Evolutionary conservation across 2,888 invertebrate species (phyloP), one percentile per base, ranked within the genome.

Genomic region (Gari tellinella): DNA sequence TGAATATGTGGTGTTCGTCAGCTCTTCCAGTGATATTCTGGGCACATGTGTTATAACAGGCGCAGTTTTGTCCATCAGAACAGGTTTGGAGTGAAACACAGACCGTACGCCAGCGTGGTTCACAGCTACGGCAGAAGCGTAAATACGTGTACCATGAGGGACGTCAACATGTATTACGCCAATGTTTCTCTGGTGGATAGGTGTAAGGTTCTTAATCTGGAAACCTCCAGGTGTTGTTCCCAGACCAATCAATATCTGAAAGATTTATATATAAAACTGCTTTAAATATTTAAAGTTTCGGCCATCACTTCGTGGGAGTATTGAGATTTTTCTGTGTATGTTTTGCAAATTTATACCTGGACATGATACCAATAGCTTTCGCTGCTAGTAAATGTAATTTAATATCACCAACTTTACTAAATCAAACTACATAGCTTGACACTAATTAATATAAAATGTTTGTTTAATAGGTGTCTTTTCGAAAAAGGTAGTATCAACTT

Each of bases 61-160:
- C 7, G 76, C 56, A 1, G 85, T 83, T n/a, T 78, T 69, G 49
- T 85, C 85, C 15, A 82, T 49, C 14, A 68, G 38, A 15, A 85
- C 40, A 4, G 73, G 62, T 21, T 57, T 10, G 2, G 80, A 67
- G 2, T 51, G 15, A 53, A 83, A 83, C 17, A 56, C 49, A 14
- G 74, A 52, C 25, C 40, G 41, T 7, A 77, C 53, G 10, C 82
- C 80, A n/a, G 83, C 83, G 38, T 68, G 51, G 67, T 85, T 85
- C 51, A 76, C 69, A 1, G 68, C 72, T 1, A 77, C 38, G 7
- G 61, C 82, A 2, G 78, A 76, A 8, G 62, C 60, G 53, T 77
- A 72, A 15, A 83, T 46, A 4, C 52, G 63, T 8, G 65, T 65
- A 7, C 73, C 83, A 65, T 83, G 83, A 7, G 72, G 58, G 2